Evolutionary conservation across 2,888 invertebrate species (phyloP), one percentile per base, ranked within the genome.

Genomic region (Salticus scenicus): DNA sequence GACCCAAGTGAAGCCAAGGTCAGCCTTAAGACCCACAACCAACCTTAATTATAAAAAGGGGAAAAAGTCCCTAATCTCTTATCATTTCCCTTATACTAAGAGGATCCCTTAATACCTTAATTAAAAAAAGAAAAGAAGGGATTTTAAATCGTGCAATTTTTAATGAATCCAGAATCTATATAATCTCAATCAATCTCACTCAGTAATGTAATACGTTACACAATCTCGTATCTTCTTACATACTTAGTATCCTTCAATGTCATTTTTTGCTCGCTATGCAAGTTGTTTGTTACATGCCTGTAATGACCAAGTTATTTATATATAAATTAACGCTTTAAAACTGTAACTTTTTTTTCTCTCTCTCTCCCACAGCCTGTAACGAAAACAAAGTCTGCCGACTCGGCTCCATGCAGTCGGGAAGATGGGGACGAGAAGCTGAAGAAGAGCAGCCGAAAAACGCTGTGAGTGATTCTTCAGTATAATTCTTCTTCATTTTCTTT

Each of bases 351-450:
- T 47, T 64, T 31, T 67, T 73, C 66, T 51, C 24, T 73, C 33
- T 72, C 41, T 41, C 47, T 80, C 37, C 24, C 73, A 17, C 83
- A 88, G 88, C 88, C 88, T 64, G 87, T 88, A 20, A 83, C 88
- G 63, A 88, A 88, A 82, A 88, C 88, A 42, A 88, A 88, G 71
- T 84, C 86, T n/a, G 88, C 87, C 37, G 88, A 88, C 67, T 87
- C 87, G 76, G 79, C 88, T 66, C 85, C 86, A n/a, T 82, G 73
- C 70, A 69, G 77, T 47, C 67, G 87, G 24, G 82, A 87, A 47
- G 87, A 87, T 74, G 81, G 57, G 14, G 87, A 87, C 42, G 88
- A 88, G 28, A 87, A 88, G 41, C 76, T 81, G 72, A 87, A 78
- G 76, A 87, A 80, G 69, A 74, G 74, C 77, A 77, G 78, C 77